These are phyloP conservation scores for Listrodromus nycthemerus DNA, from an alignment of 2,888 invertebrate species.

Conservation along the genomic window DNA sequence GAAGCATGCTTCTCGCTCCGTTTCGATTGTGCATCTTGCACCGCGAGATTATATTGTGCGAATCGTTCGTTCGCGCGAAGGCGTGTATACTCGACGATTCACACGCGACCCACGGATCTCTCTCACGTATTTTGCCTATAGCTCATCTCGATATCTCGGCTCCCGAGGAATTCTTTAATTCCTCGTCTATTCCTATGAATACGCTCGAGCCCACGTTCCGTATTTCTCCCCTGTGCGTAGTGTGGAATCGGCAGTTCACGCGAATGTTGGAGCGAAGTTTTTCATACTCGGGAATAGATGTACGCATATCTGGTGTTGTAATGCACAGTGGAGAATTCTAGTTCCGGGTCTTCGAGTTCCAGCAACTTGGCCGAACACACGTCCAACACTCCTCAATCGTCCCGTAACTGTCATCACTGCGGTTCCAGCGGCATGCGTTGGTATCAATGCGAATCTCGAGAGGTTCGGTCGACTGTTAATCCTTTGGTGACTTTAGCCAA, in stretches of 20 bases:
- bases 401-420: background rate
- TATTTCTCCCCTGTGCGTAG: conserved; percentile 37
- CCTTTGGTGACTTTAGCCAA: background rate
- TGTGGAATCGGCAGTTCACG: conserved; percentile 47
- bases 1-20: conserved; percentile 58
- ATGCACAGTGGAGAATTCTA: background rate
- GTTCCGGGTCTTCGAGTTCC: background rate
- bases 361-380: background rate
- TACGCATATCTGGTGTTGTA: conserved; percentile 27
- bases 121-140: conserved; percentile 50
- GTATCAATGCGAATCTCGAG: background rate
- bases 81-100: conserved; percentile 77
- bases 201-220: conserved; percentile 51
- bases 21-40: conserved; percentile 64
- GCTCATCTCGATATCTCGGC: conserved; percentile 61
- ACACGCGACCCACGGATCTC: conserved; percentile 79
- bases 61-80: conserved; percentile 68
- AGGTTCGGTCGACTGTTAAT: background rate
- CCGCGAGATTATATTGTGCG: conserved; percentile 63
- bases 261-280: conserved; percentile 54
- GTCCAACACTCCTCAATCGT: conserved; percentile 1
- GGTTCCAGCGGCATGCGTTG: background rate
- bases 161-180: conserved; percentile 62
- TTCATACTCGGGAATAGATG: conserved; percentile 33
- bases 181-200: conserved; percentile 55